These are phyloP conservation scores for Sitta europaea DNA, from an alignment of 2,113 vertebrate genomes.

Conservation along the genomic window DNA sequence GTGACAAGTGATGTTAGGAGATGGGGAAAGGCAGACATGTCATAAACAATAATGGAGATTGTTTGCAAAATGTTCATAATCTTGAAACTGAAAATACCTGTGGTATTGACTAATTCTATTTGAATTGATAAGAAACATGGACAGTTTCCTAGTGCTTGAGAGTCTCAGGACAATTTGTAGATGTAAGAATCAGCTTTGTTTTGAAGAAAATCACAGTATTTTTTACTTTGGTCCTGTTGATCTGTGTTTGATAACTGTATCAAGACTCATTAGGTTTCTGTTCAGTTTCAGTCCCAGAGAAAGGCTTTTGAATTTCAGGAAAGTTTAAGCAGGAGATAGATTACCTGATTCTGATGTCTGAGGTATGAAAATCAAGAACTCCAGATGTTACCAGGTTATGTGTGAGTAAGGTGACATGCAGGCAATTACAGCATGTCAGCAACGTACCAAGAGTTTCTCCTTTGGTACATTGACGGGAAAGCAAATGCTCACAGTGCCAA, in stretches of 20 bases:
- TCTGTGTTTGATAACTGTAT: background rate
- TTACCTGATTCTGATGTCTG: background rate
- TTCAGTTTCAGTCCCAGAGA: background rate
- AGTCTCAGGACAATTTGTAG: background rate
- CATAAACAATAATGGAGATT: background rate
- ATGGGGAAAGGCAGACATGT: background rate
- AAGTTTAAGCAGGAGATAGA: background rate
- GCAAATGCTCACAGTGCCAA: background rate
- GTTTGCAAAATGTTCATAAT: background rate
- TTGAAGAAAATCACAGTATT: background rate
- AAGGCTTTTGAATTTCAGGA: background rate
- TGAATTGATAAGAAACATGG: background rate
- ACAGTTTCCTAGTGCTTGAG: background rate
- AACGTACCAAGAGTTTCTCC: fast-evolving
- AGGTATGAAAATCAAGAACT: background rate
- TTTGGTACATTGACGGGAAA: fast-evolving
- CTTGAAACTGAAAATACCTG: background rate
- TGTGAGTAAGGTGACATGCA: fast-evolving
- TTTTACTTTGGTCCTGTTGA: background rate
- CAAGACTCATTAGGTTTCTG: background rate
- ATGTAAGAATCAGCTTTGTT: background rate
- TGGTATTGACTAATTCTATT: background rate
- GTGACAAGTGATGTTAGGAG: background rate
- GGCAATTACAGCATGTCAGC: background rate
- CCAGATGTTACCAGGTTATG: background rate